Evolutionary conservation across 2,797 vertebrate genomes (phyloP).

Genomic region (Triplophysa bombifrons): DNA sequence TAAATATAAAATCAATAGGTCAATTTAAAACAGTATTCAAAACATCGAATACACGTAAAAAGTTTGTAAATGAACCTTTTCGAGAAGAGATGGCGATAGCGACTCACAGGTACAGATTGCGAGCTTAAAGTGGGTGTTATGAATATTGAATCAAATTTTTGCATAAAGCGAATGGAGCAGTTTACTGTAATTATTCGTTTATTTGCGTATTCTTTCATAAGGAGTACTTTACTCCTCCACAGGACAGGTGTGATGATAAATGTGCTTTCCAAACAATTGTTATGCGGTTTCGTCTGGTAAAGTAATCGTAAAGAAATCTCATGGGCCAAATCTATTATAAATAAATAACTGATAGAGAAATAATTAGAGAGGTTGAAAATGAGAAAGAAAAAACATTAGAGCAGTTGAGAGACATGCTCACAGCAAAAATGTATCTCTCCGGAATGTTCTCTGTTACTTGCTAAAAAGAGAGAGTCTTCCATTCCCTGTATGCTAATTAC

Average conservation of each 20-base stretch:
- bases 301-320: background rate
- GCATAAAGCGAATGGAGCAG: too few relatives aligned
- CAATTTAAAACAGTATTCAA: too few relatives aligned
- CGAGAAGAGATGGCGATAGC: too few relatives aligned
- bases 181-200: too few relatives aligned
- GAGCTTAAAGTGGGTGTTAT: too few relatives aligned
- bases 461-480: slow-evolving; percentile 12
- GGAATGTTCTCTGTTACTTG: slow-evolving; percentile 5
- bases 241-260: background rate
- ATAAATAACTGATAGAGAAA: background rate
- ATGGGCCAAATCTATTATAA: background rate
- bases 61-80: too few relatives aligned
- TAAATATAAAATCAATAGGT: too few relatives aligned
- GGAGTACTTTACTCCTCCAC: too few relatives aligned
- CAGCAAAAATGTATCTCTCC: background rate
- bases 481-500: slow-evolving; percentile 25
- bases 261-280: background rate
- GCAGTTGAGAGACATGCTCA: background rate
- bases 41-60: too few relatives aligned
- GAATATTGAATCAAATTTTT: too few relatives aligned
- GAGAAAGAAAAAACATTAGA: background rate
- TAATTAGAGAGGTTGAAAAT: background rate
- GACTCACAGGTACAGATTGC: too few relatives aligned
- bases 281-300: background rate
- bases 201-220: too few relatives aligned